Base-by-base conservation (phyloP, 1,140 invertebrate species). In the Drosophila navojoa region DNA sequence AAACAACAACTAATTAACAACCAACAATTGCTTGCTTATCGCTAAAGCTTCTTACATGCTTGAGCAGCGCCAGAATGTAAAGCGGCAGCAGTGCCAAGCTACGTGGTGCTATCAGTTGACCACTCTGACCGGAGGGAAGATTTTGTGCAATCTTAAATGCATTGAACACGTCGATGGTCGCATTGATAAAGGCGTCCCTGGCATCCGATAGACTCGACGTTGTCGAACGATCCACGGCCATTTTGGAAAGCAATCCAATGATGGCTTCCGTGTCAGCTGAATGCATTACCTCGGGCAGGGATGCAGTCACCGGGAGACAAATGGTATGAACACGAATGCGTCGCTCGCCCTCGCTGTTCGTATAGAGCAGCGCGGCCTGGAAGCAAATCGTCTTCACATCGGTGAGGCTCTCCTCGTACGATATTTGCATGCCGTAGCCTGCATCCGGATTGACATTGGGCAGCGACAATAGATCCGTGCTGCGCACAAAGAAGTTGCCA, bases 401-500 rank as follows among this genome's bases (percentile, higher is more conserved):
- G 0, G 95, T 94, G 1, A 99, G 93, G 87, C 94, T 96, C 91
- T 99, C 98, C 73, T 99, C 98, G 53, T 92, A 92, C 15, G 91
- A 91, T 55, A 92, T 92, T 64, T 99, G 99, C 96, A 99, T 99
- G 16, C 97, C 98, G 93, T 99, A 99, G 16, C 98, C 98, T 32
- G 98, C 96, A 93, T 99, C 99, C 0, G 99, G 99, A 93, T 99
- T 99, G 47, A 99, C 96, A 93, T 99, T 99, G 27, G 99, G 98
- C 70, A 99, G 93, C 38, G 97, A 98, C 16, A 99, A 93, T 15
- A 99, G 93, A 93, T 99, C 99, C 4, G 98, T 99, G 0, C 98
- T 99, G 16, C 99, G 94, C 40, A 99, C 98, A 93, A 99, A 99
- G 94, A 99, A 99, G 92, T 99, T 99, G 9, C 99, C 99, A 93